Base-by-base conservation (phyloP, 2,797 vertebrate species). In the Acanthurus tractus region DNA sequence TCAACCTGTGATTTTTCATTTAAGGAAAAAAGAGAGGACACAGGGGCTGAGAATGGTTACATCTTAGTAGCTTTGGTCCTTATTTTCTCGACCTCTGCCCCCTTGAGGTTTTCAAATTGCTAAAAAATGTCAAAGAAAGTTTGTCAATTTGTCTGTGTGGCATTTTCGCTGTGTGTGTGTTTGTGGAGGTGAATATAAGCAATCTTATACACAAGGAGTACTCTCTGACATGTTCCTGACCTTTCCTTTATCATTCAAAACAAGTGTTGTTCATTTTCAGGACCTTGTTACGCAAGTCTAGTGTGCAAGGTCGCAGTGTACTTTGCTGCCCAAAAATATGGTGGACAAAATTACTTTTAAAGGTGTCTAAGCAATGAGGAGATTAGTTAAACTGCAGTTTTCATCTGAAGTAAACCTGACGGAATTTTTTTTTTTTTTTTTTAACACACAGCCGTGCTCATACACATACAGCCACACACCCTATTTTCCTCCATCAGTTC, bases 161-260 rank as follows among this genome's bases (percentile, higher is more conserved):
- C 22, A 34, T 23, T 56, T 36, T 67, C 3, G 22, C 3, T 45
- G 36, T 50, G 52, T 12, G 20, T 18, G 23, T 15, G 29, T 6
- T 10, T 23, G 22, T n/a, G 36, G 10, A 66, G 29, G 22, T 46
- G 40, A 55, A 69, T 53, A 52, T 13, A 3, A 34, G n/a, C 61
- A 20, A 45, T 29, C 53, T 62, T 46, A 23, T 22, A 53, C 17
- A 25, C 49, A 71, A 46, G 1, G 53, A 61, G 34, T 14, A 48
- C 18, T 25, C 44, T 46, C 49, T 50, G 18, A 25, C 23, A 23
- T 0, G 65, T 40, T 76, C 11, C 53, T 54, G n/a, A 73, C 74
- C 76, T 79, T 58, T 45, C 38, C 58, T 73, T 79, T 58, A 49
- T 71, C 14, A 22, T 45, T 52, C 23, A 73, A 66, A 82, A 23